phyloP scores from a whole-genome alignment of 2,797 vertebrate species.

The Centroberyx gerrardi region DNA sequence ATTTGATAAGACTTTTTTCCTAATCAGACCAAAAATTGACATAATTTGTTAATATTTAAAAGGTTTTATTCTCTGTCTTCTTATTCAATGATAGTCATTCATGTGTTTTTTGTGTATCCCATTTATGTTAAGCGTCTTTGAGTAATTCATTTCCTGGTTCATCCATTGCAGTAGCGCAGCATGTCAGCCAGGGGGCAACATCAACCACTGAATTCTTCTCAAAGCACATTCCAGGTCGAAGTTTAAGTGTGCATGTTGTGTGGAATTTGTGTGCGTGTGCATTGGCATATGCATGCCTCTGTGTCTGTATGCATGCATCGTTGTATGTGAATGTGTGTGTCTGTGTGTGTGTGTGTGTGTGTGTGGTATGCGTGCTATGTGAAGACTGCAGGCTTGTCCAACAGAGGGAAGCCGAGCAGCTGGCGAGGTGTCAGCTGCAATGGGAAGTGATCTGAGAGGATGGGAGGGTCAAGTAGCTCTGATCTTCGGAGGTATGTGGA shows the following conservation, averaged over 20 bases:
- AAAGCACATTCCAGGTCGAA: slow-evolving; percentile 25
- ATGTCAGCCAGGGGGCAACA: slow-evolving; percentile 61
- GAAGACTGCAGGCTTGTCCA: slow-evolving; percentile 58
- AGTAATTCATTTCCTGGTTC: not conserved
- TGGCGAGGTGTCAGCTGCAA: slow-evolving; percentile 76
- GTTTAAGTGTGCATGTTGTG: slow-evolving; percentile 57
- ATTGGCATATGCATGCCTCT: slow-evolving; percentile 1
- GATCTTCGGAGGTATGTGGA: slow-evolving; percentile 68
- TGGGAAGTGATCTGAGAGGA: slow-evolving; percentile 73
- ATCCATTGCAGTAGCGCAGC: not conserved
- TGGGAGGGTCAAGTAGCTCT: slow-evolving; percentile 63
- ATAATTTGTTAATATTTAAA: too few relatives aligned
- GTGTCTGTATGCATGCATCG: not conserved
- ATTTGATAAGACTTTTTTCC: too few relatives aligned
- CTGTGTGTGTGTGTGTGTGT: slow-evolving; percentile 38
- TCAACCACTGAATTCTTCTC: slow-evolving; percentile 8
- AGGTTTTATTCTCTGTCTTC: too few relatives aligned
- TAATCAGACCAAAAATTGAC: too few relatives aligned
- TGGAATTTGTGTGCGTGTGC: slow-evolving; percentile 44
- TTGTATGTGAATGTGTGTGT: slow-evolving; percentile 23
- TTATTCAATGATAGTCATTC: too few relatives aligned
- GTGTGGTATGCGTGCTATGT: slow-evolving; percentile 65
- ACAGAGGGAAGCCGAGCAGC: slow-evolving; percentile 71
- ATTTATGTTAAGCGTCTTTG: too few relatives aligned
- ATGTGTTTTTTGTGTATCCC: too few relatives aligned